Percentiles rank a stretch among this genome's conserved stretches.
phyloP scores from a whole-genome alignment of 1,140 invertebrate genomes.

The Temnothorax nylanderi region DNA sequence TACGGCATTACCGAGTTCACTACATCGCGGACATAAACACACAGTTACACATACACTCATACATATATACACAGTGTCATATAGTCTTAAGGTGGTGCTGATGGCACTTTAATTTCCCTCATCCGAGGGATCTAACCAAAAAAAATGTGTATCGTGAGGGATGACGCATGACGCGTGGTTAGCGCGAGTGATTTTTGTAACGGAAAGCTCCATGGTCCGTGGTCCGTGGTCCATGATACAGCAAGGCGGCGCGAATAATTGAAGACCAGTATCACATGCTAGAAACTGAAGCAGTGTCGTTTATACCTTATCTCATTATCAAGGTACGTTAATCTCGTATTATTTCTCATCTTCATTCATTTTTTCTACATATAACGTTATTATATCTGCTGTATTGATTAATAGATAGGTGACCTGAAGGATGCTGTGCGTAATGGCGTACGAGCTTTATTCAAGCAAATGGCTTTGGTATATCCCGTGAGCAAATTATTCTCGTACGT shows the following conservation, averaged over 20 bases:
- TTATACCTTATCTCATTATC: conserved; percentile 96
- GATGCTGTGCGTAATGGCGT: conserved; percentile 96
- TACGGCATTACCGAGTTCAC: no score
- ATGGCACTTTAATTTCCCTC: no score
- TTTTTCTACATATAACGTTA: neutral
- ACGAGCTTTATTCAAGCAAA: conserved; percentile 93
- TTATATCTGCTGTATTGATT: conserved; percentile 53
- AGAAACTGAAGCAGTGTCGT: conserved; percentile 96
- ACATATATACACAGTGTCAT: no score
- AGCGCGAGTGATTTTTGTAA: no score
- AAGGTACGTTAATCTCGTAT: conserved; percentile 88
- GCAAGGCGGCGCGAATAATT: conserved; percentile 84
- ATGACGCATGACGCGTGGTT: no score
- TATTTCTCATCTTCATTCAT: neutral
- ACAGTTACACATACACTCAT: no score
- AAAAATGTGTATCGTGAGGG: no score
- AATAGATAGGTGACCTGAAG: conserved; percentile 97
- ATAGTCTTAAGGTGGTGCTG: no score
- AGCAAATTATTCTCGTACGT: conserved; percentile 96
- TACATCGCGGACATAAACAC: no score
- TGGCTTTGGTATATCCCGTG: conserved; percentile 94
- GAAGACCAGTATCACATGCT: conserved; percentile 94
- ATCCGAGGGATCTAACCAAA: no score
- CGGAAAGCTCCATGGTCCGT: no score
- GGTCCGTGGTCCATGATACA: no score